Percentiles rank a stretch among this genome's conserved stretches.
Conservation (phyloP, 2,888 invertebrate genomes). For the Lysandra bellargus region DNA sequence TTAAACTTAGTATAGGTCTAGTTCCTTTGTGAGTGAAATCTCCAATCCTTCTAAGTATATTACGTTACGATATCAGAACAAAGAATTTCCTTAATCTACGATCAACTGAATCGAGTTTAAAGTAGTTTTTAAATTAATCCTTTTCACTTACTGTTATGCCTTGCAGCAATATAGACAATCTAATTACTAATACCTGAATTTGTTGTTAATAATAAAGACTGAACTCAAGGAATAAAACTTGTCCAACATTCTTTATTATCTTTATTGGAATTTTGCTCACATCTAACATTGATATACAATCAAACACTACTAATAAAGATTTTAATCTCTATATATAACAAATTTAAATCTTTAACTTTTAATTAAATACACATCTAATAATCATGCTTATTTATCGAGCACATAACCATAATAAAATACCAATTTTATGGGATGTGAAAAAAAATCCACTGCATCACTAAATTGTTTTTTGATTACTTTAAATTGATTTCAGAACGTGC, state of each 20-base stretch:
- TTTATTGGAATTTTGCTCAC: neutral
- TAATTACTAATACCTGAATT: neutral
- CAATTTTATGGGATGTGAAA: too few species aligned
- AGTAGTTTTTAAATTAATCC: neutral
- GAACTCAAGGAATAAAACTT: neutral
- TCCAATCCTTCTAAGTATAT: neutral
- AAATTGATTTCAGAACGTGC: too few species aligned
- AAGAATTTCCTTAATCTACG: neutral
- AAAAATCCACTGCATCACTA: too few species aligned
- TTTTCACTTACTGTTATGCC: neutral
- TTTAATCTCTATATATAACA: neutral
- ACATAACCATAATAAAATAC: neutral
- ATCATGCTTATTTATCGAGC: neutral
- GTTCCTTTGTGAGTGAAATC: neutral
- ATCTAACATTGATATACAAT: neutral
- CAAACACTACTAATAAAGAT: neutral
- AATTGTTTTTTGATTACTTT: too few species aligned
- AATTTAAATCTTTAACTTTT: neutral
- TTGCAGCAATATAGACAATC: neutral
- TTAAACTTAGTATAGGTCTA: neutral
- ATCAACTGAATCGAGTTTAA: neutral
- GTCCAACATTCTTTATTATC: conserved; percentile 2
- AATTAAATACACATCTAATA: neutral
- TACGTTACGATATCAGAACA: neutral
- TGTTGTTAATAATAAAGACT: neutral